Evolutionary conservation across 1,140 invertebrate species (phyloP), one percentile per base, ranked within the genome.

Genomic region (Eumaeus atala): DNA sequence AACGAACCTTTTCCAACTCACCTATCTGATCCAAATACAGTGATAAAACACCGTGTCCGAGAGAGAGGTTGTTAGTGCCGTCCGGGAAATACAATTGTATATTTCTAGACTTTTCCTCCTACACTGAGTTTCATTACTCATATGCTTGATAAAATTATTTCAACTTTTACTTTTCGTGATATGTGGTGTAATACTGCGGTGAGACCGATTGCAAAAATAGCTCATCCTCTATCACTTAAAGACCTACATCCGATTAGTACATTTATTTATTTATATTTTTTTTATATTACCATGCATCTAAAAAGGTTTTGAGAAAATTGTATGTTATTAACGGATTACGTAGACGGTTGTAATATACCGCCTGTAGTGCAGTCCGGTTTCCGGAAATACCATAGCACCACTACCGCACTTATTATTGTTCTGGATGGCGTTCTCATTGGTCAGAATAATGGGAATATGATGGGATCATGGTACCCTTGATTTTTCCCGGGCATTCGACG

Each of bases 401-500:
- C 37, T n/a, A 51, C 49, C 3, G 35, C 49, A 11, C 14, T 52
- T 18, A 5, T n/a, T 10, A 36, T 40, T 40, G 50, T 52, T 1
- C 5, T 52, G 3, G 50, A 52, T n/a, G 11, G 40, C n/a, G 38
- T 52, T 21, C 11, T 52, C 9, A 40, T 12, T 11, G 36, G 36
- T 17, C 36, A 38, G 11, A 36, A 52, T 21, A 18, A 4, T 1
- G 50, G 37, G 11, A 9, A 52, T 17, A 36, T 35, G 4, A 40
- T 36, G 3, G 3, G 21, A n/a, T n/a, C 40, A 28, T 3, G 50
- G 16, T 9, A 16, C 40, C 7, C 6, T 52, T 10, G 10, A 40
- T 21, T 52, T 38, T 18, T 52, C 50, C 9, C 50, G 50, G 1
- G 36, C 50, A 1, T 52, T 52, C 12, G 50, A 52, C 3, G 38